phyloP scores from a whole-genome alignment of 2,888 invertebrate genomes.

The Eretmocerus hayati region DNA sequence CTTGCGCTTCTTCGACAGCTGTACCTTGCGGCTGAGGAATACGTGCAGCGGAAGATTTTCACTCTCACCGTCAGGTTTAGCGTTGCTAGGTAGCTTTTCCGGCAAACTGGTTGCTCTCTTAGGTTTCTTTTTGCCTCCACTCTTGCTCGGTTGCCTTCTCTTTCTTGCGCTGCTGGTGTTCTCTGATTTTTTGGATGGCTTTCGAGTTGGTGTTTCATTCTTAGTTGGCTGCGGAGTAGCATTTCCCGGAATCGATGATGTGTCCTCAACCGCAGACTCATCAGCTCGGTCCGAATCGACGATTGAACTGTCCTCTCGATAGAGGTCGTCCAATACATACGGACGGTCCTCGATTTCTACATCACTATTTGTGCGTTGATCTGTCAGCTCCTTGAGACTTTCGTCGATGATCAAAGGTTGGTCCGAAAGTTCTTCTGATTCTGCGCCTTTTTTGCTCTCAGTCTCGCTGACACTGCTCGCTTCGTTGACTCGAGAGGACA shows the following conservation, averaged over 20 bases:
- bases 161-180: background rate
- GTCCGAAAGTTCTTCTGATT: conserved; percentile 42
- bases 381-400: conserved; percentile 26
- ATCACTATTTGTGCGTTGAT: conserved; percentile 36
- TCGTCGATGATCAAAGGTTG: conserved; percentile 41
- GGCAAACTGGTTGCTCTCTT: conserved; percentile 43
- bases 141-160: background rate
- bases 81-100: conserved; percentile 42
- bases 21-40: conserved; percentile 40
- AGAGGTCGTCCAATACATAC: conserved; percentile 31
- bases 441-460: conserved; percentile 29
- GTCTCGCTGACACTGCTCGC: no score
- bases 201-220: conserved; percentile 21
- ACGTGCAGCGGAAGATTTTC: conserved; percentile 43
- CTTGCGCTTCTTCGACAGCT: conserved; percentile 41
- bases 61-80: conserved; percentile 37
- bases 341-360: conserved; percentile 34
- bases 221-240: conserved; percentile 15
- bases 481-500: no score
- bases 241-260: conserved; percentile 2
- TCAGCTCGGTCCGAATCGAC: conserved; percentile 37
- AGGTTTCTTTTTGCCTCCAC: conserved; percentile 29
- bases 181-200: conserved; percentile 3
- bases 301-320: conserved; percentile 39
- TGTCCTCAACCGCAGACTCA: conserved; percentile 19